Conservation (phyloP, 2,888 invertebrate genomes). For the Temnothorax ravouxi region DNA sequence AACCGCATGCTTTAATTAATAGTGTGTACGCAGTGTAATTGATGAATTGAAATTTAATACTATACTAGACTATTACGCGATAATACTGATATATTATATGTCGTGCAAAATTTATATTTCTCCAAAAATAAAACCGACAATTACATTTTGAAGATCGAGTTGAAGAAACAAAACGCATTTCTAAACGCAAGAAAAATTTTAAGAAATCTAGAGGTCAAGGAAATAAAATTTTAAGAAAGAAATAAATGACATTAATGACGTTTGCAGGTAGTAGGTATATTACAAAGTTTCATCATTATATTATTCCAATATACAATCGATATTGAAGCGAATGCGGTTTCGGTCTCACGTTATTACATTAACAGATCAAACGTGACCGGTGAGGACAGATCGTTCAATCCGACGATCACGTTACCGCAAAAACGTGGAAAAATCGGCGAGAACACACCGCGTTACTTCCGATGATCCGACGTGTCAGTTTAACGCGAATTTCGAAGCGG, state of each 20-base stretch:
- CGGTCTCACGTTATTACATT: conserved; percentile 41
- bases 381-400: conserved; percentile 38
- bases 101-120: background rate
- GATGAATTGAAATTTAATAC: background rate
- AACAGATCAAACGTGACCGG: conserved; percentile 51
- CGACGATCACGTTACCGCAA: conserved; percentile 40
- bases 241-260: background rate
- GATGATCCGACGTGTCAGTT: conserved; percentile 50
- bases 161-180: background rate
- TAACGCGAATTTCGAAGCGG: conserved; percentile 41
- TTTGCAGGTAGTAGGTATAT: background rate
- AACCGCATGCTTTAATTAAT: background rate
- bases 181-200: background rate
- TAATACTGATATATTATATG: background rate
- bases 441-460: conserved; percentile 44
- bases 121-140: background rate
- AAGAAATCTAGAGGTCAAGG: background rate
- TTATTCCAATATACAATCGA: conserved; percentile 20
- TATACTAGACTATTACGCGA: background rate
- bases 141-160: background rate
- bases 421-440: conserved; percentile 44
- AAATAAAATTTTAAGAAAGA: background rate
- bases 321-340: conserved; percentile 5
- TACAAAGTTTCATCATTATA: background rate
- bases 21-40: background rate